phyloP scores from a whole-genome alignment of 2,113 vertebrate genomes.

The Xyliphius kryptos region DNA sequence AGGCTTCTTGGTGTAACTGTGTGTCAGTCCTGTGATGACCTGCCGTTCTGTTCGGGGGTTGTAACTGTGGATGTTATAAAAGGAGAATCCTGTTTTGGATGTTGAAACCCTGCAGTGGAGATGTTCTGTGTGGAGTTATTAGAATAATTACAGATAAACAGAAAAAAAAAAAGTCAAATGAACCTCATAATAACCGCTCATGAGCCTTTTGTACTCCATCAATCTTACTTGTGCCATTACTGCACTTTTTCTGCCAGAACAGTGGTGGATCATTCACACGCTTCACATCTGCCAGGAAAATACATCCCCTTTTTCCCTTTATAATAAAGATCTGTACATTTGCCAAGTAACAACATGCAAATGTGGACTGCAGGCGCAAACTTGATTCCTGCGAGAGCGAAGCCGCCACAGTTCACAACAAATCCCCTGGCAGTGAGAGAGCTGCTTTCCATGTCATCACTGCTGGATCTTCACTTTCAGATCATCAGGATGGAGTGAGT shows the following conservation, averaged over 20 bases:
- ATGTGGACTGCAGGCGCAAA: neutral
- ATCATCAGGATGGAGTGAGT: neutral
- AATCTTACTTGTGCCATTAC: neutral
- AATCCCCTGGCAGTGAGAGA: neutral
- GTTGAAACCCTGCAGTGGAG: too few species aligned
- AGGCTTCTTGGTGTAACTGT: too few species aligned
- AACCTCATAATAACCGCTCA: constrained; percentile 15
- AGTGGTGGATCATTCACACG: neutral
- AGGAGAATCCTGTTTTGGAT: too few species aligned
- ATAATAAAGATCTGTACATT: neutral
- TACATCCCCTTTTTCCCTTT: neutral
- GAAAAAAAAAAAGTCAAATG: constrained; percentile 4
- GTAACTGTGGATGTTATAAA: too few species aligned
- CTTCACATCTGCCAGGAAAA: constrained; percentile 8
- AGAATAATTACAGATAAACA: too few species aligned
- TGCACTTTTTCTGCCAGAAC: neutral
- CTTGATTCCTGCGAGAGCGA: neutral
- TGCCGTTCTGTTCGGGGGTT: too few species aligned
- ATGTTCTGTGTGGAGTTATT: too few species aligned
- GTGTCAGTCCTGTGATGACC: too few species aligned
- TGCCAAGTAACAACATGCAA: neutral
- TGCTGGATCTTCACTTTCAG: constrained; percentile 1
- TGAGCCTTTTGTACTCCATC: neutral
- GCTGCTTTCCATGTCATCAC: neutral
- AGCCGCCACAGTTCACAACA: neutral